phyloP scores from a whole-genome alignment of 1,140 invertebrate genomes.

The Penaeus chinensis region DNA sequence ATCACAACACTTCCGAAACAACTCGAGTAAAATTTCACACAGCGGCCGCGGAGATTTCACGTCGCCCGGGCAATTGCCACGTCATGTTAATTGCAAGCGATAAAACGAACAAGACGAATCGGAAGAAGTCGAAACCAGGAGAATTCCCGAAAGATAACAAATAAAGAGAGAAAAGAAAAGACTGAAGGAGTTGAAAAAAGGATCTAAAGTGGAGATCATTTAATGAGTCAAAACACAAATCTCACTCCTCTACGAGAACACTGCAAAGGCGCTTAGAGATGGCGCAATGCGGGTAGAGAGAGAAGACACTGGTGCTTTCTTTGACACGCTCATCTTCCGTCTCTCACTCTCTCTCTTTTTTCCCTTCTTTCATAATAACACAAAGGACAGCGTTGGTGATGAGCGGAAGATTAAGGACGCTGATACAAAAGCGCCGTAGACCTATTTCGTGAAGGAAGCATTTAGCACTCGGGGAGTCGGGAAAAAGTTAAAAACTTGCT shows the following conservation, averaged over 20 bases:
- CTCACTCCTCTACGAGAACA: background rate
- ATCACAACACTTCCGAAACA: too few relatives aligned
- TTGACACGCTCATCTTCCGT: background rate
- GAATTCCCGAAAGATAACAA: background rate
- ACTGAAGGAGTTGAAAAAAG: background rate
- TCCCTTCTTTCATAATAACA: background rate
- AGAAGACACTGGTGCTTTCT: conserved; percentile 5
- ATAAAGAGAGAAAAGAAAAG: background rate
- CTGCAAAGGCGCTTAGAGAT: too few relatives aligned
- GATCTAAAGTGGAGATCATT: background rate
- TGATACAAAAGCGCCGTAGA: too few relatives aligned
- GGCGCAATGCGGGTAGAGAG: too few relatives aligned
- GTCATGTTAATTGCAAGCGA: background rate
- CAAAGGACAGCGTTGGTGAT: background rate
- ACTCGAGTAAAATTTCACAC: too few relatives aligned
- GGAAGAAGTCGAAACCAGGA: background rate
- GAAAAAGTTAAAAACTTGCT: too few relatives aligned
- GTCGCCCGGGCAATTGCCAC: background rate
- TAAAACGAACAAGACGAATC: conserved; percentile 7
- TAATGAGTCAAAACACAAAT: background rate
- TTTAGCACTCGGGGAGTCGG: too few relatives aligned
- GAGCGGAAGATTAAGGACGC: background rate
- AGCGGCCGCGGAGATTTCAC: too few relatives aligned
- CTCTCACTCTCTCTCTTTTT: conserved; percentile 15
- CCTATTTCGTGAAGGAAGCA: too few relatives aligned